phyloP scores from a whole-genome alignment of 2,113 vertebrate species.

The Puma concolor region DNA sequence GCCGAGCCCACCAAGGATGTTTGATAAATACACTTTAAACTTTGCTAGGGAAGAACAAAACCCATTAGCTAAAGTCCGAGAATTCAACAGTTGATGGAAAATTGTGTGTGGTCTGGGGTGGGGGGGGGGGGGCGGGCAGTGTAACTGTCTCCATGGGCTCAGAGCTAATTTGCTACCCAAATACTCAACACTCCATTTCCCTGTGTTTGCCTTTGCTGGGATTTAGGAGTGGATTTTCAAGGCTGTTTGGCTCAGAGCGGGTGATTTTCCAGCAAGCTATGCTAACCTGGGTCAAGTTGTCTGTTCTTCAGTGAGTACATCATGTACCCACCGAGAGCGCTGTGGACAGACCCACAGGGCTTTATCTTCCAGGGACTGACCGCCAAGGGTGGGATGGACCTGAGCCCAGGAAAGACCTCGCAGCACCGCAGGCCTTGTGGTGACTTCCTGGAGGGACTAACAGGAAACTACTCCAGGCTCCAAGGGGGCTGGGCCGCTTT shows the following conservation, averaged over 20 bases:
- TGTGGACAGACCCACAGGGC: rapidly evolving
- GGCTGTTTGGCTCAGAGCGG: conserved; percentile 68
- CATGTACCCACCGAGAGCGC: background rate
- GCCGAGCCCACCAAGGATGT: conserved; percentile 14
- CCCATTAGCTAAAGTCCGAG: background rate
- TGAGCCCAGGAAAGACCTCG: background rate
- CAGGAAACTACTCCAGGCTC: background rate
- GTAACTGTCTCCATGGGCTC: background rate
- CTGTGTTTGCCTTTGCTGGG: conserved; percentile 47
- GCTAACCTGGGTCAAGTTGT: conserved; percentile 76
- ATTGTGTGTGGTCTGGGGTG: conserved; percentile 29
- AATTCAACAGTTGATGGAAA: background rate
- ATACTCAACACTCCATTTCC: background rate
- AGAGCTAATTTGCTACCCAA: background rate
- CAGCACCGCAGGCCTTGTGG: background rate
- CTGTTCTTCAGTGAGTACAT: conserved; percentile 64
- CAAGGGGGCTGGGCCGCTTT: background rate
- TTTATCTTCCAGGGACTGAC: background rate
- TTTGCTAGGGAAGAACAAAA: background rate
- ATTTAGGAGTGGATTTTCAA: conserved; percentile 66
- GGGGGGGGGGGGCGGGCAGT: background rate
- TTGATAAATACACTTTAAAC: background rate
- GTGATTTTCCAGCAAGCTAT: conserved; percentile 61
- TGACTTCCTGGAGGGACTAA: background rate
- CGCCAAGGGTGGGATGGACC: background rate